Evolutionary conservation across 2,888 invertebrate genomes (phyloP), one percentile per base, ranked within the genome.

Genomic region (Dastarcus helophoroides): DNA sequence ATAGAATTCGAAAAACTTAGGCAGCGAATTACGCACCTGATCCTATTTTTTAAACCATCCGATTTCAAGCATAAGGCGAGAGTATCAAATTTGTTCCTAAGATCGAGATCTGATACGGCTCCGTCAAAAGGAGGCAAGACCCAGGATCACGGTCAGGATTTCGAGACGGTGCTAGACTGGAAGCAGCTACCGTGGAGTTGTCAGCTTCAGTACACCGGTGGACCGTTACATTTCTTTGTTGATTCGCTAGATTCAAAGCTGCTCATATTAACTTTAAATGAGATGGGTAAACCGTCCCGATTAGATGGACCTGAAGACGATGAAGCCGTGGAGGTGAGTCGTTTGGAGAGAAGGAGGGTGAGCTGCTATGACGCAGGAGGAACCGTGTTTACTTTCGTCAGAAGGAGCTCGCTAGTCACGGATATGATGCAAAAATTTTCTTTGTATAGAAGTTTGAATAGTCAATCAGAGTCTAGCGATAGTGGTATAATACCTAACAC

Each of bases 21-120:
- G 7, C 12, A 33, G 3, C 35, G 46, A 5, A 41, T 60, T 3
- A 34, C 37, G 4, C 15, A 32, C 12, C 10, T 59, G 3, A 41
- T 36, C 5, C 43, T 60, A 10, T 60, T 51, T 37, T 54, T 53
- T 26, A 56, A 52, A 35, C 48, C 55, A 1, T 50, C 53, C 3
- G 29, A 35, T 14, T 57, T 55, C 32, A 40, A 38, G 22, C 35
- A 43, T 2, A 45, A 48, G 26, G 33, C 42, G 1, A 42, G 41
- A 21, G 46, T 56, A 29, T 48, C 51, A 3, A 44, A 53, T 35
- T 17, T 51, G 11, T 16, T 19, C 15, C n/a, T 17, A 21, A 36
- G 26, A 13, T n/a, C n/a, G n/a, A n/a, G n/a, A n/a, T n/a, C n/a
- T n/a, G 15, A 9, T 9, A 28, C 21, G 13, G 9, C 11, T 14